Percentiles rank a stretch among this genome's conserved stretches.
phyloP scores from a whole-genome alignment of 1,140 invertebrate genomes.

The Drosophila takahashii region DNA sequence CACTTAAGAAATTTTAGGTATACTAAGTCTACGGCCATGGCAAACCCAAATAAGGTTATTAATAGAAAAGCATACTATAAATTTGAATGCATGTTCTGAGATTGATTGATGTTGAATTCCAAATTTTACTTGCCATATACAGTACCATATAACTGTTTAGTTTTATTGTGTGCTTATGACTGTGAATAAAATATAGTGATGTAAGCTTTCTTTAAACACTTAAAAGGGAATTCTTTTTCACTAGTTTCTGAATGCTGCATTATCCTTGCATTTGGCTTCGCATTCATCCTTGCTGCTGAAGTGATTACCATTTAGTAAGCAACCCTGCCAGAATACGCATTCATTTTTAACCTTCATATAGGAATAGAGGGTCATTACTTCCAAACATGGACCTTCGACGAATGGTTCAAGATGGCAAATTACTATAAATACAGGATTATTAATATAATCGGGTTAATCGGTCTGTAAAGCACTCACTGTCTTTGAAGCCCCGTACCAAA shows the following conservation, averaged over 20 bases:
- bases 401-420: background rate
- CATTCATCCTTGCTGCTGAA: background rate
- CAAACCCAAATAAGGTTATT: background rate
- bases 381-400: background rate
- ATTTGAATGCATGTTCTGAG: no score
- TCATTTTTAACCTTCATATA: background rate
- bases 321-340: constrained; percentile 4
- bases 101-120: no score
- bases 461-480: background rate
- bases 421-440: background rate
- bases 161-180: no score
- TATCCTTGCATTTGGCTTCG: background rate
- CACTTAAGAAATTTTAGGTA: background rate
- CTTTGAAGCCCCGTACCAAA: background rate
- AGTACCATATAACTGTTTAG: no score
- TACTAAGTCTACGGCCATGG: no score
- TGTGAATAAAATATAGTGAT: no score
- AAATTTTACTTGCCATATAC: no score
- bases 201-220: no score
- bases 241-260: background rate
- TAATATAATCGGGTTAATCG: background rate
- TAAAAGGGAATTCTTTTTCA: background rate
- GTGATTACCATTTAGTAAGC: background rate
- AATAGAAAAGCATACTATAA: no score
- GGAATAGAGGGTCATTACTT: background rate